Percentiles rank a stretch among this genome's conserved stretches.
phyloP scores from a whole-genome alignment of 2,797 vertebrate species.

The Apogon talboti region DNA sequence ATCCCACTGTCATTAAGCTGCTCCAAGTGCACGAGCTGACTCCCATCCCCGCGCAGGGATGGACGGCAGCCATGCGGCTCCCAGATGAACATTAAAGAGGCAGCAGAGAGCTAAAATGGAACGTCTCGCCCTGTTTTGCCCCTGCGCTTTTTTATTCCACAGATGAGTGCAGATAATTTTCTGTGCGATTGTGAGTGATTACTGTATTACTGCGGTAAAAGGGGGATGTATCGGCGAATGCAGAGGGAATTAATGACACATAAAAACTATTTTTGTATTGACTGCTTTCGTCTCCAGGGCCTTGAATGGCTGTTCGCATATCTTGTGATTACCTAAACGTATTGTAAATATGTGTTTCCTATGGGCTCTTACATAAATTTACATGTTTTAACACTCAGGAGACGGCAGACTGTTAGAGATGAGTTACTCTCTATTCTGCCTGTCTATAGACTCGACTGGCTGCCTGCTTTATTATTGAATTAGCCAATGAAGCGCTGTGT shows the following conservation, averaged over 20 bases:
- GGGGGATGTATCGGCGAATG: conserved; percentile 90
- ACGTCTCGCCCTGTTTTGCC: conserved; percentile 81
- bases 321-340: conserved; percentile 93
- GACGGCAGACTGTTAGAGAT: conserved; percentile 84
- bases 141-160: conserved; percentile 87
- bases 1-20: conserved; percentile 85
- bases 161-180: conserved; percentile 96
- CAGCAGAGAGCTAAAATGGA: conserved; percentile 84
- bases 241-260: conserved; percentile 97
- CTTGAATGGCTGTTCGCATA: conserved; percentile 83
- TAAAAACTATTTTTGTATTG: conserved; percentile 94
- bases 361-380: conserved; percentile 88
- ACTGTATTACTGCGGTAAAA: conserved; percentile 94
- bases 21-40: conserved; percentile 73
- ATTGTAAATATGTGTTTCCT: conserved; percentile 89
- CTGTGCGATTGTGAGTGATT: conserved; percentile 96
- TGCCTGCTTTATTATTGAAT: conserved; percentile 83
- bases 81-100: conserved; percentile 88
- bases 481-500: conserved; percentile 78
- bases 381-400: conserved; percentile 88
- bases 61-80: conserved; percentile 77
- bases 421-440: conserved; percentile 77
- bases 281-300: conserved; percentile 88
- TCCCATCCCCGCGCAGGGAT: conserved; percentile 72
- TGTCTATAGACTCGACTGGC: conserved; percentile 65